Evolutionary conservation across 2,888 invertebrate species (phyloP).

Genomic region (Drosophila leonis): DNA sequence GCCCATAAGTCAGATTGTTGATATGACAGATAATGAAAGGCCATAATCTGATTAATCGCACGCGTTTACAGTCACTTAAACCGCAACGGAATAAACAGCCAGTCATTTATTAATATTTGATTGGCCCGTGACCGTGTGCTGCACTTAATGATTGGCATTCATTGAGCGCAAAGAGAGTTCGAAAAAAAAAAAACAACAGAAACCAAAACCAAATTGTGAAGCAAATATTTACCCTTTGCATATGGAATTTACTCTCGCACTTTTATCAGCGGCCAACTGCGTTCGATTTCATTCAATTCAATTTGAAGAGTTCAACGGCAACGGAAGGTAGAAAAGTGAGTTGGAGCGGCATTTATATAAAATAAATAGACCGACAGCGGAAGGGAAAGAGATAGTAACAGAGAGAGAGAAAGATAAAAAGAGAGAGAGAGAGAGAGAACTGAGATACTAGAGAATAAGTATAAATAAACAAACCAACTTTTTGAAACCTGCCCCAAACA

Average conservation of each 20-base stretch:
- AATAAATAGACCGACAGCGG: slow-evolving; percentile 62
- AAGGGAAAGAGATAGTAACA: neutral
- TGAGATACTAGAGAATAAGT: slow-evolving; percentile 57
- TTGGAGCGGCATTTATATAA: slow-evolving; percentile 61
- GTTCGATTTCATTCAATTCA: slow-evolving; percentile 67
- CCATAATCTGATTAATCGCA: slow-evolving; percentile 48
- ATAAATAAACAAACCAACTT: slow-evolving; percentile 68
- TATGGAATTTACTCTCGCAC: slow-evolving; percentile 30
- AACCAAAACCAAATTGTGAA: slow-evolving; percentile 5
- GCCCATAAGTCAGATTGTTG: slow-evolving; percentile 22
- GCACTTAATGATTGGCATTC: slow-evolving; percentile 49
- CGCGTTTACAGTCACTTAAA: slow-evolving; percentile 40
- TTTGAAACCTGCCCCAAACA: slow-evolving; percentile 32
- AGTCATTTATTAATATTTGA: slow-evolving; percentile 53
- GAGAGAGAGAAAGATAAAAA: neutral
- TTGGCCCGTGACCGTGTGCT: slow-evolving; percentile 28
- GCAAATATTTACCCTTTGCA: slow-evolving; percentile 61
- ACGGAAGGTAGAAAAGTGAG: slow-evolving; percentile 35
- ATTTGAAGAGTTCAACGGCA: slow-evolving; percentile 48
- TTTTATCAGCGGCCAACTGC: slow-evolving; percentile 35
- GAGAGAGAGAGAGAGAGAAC: neutral
- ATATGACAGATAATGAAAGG: slow-evolving; percentile 29
- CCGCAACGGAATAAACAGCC: slow-evolving; percentile 36
- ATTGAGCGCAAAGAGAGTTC: slow-evolving; percentile 1
- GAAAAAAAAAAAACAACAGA: neutral